Conservation (phyloP, 2,113 vertebrate genomes). For the Crotophaga sulcirostris region DNA sequence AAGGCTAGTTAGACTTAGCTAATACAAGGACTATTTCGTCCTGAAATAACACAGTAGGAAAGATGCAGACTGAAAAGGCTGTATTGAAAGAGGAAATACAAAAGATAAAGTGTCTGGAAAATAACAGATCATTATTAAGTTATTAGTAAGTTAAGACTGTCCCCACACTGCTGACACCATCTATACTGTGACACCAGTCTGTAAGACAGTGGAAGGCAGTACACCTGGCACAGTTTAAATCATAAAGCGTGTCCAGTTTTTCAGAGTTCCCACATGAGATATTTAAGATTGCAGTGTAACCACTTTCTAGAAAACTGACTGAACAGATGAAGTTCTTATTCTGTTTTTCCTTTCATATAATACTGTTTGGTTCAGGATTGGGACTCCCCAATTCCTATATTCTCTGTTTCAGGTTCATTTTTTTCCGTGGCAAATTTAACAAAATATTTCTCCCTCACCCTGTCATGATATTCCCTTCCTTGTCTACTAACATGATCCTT, state of each 20-base stretch:
- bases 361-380: background rate
- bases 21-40: background rate
- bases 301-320: background rate
- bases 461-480: background rate
- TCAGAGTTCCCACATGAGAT: background rate
- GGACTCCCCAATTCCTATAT: background rate
- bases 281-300: background rate
- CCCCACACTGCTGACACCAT: background rate
- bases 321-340: background rate
- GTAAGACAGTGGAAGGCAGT: background rate
- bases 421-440: background rate
- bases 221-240: background rate
- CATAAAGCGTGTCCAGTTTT: background rate
- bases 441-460: background rate
- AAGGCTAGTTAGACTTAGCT: background rate
- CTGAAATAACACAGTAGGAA: background rate
- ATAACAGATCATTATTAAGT: background rate
- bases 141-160: background rate
- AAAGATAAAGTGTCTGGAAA: background rate
- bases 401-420: background rate
- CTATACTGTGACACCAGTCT: background rate
- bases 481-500: background rate
- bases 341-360: background rate
- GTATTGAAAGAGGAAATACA: background rate
- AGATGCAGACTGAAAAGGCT: background rate